Evolutionary conservation across 1,140 invertebrate genomes (phyloP).

Genomic region (Telenomus remus): DNA sequence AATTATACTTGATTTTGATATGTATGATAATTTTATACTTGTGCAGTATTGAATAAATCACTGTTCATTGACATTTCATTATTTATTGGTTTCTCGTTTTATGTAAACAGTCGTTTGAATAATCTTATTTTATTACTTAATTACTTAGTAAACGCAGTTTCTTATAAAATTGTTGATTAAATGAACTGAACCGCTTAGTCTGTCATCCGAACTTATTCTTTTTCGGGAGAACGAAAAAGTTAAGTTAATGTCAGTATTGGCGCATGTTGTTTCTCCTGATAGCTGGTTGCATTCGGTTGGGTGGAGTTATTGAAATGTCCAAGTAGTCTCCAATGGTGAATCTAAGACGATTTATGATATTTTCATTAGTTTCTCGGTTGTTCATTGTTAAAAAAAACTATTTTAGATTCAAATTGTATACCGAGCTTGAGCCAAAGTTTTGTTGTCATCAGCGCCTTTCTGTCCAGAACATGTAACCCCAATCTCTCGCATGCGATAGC

Average conservation of each 20-base stretch:
- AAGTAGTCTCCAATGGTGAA: constrained; percentile 97
- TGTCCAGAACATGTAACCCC: constrained; percentile 95
- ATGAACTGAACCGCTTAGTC: background rate
- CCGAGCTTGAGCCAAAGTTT: constrained; percentile 88
- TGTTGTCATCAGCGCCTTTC: constrained; percentile 92
- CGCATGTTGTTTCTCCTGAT: constrained; percentile 76
- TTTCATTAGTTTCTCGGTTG: no score
- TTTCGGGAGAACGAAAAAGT: constrained; percentile 10
- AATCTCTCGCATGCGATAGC: constrained; percentile 95
- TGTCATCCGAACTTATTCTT: no score
- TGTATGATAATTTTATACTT: constrained; percentile 31
- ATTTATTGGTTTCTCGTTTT: background rate
- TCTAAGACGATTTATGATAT: no score
- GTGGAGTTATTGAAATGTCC: constrained; percentile 96
- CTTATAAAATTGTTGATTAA: constrained; percentile 8
- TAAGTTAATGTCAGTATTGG: constrained; percentile 73
- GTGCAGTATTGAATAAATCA: constrained; percentile 18
- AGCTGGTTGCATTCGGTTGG: constrained; percentile 83
- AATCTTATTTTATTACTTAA: background rate
- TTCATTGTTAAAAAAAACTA: no score
- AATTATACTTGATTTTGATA: constrained; percentile 6
- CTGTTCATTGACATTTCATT: no score
- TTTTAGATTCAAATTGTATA: constrained; percentile 50
- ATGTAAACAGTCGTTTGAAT: background rate
- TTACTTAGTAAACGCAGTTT: constrained; percentile 4